These are phyloP conservation scores for Mobula hypostoma DNA, from an alignment of 2,113 vertebrate genomes.

Conservation along the genomic window DNA sequence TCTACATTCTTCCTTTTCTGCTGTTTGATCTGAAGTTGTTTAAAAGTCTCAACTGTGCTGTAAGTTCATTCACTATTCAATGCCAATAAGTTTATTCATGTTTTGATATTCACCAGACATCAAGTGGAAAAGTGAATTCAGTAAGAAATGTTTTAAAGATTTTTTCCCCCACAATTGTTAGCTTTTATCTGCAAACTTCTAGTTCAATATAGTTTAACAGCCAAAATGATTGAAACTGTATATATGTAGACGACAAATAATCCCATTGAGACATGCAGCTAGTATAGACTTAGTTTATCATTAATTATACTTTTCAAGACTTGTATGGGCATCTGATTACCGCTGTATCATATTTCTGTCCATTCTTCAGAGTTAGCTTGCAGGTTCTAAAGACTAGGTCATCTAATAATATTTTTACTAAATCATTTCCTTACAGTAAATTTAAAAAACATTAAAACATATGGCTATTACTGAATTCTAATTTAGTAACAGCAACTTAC, in stretches of 20 bases:
- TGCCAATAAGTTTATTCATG: neutral
- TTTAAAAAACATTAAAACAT: neutral
- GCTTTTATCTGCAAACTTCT: neutral
- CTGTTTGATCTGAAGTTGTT: neutral
- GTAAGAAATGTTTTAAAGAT: neutral
- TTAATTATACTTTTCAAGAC: neutral
- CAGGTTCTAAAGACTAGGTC: neutral
- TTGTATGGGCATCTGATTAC: neutral
- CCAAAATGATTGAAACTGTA: neutral
- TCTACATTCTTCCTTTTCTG: neutral
- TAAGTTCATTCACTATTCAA: neutral
- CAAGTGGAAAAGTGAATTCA: neutral
- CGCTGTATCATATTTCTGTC: neutral
- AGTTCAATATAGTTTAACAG: neutral
- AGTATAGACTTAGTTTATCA: neutral
- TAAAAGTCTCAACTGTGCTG: neutral
- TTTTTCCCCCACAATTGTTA: neutral
- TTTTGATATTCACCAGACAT: neutral
- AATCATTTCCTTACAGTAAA: neutral
- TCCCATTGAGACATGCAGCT: neutral
- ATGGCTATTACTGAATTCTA: neutral
- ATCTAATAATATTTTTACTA: neutral
- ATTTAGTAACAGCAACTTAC: neutral
- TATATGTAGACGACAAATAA: neutral
- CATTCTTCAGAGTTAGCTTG: neutral